Evolutionary conservation across 2,888 invertebrate genomes (phyloP), one percentile per base, ranked within the genome.

Genomic region (Sepiola atlantica): DNA sequence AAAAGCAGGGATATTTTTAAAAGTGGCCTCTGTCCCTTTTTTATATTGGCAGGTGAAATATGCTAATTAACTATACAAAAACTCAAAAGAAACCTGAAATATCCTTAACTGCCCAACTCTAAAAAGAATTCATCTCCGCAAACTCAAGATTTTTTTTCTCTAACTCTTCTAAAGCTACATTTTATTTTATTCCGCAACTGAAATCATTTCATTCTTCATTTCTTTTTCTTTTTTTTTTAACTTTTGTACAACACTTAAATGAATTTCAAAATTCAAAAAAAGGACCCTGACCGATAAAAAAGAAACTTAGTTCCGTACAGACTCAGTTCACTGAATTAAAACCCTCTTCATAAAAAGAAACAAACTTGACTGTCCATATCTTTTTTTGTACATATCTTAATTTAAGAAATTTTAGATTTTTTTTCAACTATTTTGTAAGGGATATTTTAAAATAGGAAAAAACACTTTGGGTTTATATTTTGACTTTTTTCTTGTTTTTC

Each of bases 21-120:
- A 77, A 77, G n/a, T 77, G 77, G 77, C 16, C 77, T 77, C n/a
- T 77, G 77, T 77, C 77, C 77, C 77, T 77, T n/a, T n/a, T n/a
- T 77, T n/a, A 77, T n/a, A 77, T 77, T 77, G 77, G 77, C 77
- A 77, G 77, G 77, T 77, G 77, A n/a, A 77, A 77, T 77, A n/a
- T 77, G 77, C 77, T 77, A n/a, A n/a, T 77, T 77, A 45, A 20
- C 61, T 61, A 77, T n/a, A n/a, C n/a, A n/a, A n/a, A 77, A 28
- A 77, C 77, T n/a, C n/a, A n/a, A 77, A 12, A 77, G n/a, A 32
- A 77, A 77, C n/a, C 77, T n/a, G n/a, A 14, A 77, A 61, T n/a
- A 77, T 77, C 77, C 77, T 77, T 77, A n/a, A 32, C 77, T 77
- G 77, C 77, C 77, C n/a, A 77, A 77, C n/a, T 77, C n/a, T 14